Conservation (phyloP, 92 coral and sea anemone genomes). For the Zoanthus sansibaricus region DNA sequence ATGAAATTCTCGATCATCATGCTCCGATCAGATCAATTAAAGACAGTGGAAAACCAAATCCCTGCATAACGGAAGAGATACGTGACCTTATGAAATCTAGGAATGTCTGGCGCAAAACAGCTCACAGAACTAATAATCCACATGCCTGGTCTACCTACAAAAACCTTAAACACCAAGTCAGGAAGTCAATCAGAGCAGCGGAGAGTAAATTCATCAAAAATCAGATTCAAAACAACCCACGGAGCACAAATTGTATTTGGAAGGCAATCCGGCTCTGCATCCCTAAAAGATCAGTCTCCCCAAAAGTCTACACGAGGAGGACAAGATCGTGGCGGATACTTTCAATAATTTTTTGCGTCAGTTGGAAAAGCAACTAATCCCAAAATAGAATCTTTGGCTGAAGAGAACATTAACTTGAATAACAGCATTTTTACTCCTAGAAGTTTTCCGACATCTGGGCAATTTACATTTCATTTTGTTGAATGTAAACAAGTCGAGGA, state of each 20-base stretch:
- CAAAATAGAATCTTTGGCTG: too few species aligned
- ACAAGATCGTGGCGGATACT: too few species aligned
- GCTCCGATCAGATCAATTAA: constrained; percentile 52
- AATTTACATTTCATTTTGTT: too few species aligned
- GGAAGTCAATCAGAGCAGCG: constrained; percentile 49
- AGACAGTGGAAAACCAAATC: constrained; percentile 22
- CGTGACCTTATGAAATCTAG: constrained; percentile 34
- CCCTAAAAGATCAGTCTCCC: not conserved
- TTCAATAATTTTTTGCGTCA: too few species aligned
- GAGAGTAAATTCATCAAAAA: constrained; percentile 12
- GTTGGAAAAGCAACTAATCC: too few species aligned
- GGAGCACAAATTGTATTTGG: not conserved
- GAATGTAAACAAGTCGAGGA: too few species aligned
- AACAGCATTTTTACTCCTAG: too few species aligned
- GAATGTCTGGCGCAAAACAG: constrained; percentile 50
- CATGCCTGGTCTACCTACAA: constrained; percentile 49
- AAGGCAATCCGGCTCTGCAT: not conserved
- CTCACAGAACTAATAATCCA: constrained; percentile 50
- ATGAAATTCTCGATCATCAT: constrained; percentile 59
- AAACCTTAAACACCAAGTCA: constrained; percentile 49
- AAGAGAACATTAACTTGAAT: too few species aligned
- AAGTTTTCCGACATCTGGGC: too few species aligned
- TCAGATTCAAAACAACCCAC: not conserved
- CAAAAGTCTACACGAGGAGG: not conserved
- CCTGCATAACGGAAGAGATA: constrained; percentile 39